Evolutionary conservation across 1,140 invertebrate genomes (phyloP), one percentile per base, ranked within the genome.

Genomic region (Neodiprion lecontei): DNA sequence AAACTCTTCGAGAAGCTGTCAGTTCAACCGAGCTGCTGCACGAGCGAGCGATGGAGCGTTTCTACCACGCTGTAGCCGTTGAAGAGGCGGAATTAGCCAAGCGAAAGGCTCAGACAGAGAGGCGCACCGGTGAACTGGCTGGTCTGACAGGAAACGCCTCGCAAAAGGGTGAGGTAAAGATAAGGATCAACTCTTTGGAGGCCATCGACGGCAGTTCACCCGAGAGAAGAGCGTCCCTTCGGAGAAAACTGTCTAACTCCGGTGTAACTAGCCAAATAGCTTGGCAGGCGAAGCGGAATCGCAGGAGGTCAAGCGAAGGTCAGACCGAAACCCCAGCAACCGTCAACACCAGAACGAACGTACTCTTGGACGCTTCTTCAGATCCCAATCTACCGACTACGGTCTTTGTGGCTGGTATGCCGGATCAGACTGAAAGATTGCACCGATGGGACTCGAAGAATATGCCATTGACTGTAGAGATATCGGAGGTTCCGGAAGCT

Each of bases 21-120:
- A 96, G 95, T 81, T 96, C 95, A 0, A 94, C 94, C 0, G 95
- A 96, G 81, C 86, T 96, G 9, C 87, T 96, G 2, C 94, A 95
- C 79, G 94, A 95, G 81, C 90, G 91, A 23, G 93, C 94, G 3
- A 95, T 96, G 93, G 92, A 93, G 11, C 88, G 94, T 28, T 94
- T 96, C 78, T 94, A 94, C 79, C 90, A 93, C 83, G 94, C 93
- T 1, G 91, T 94, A 0, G 92, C 92, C 48, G 88, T 92, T 71
- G 93, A 95, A 84, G 92, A 95, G 86, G 90, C 91, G 21, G 90
- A 91, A 82, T 88, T 89, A 68, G 80, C 81, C 4, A 87, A 88
- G 70, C 83, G 81, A 17, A 89, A 85, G 75, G 81, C 83, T 7
- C 83, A 86, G 76, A 77, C 87, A 40, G 85, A 85, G 70, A 81